A percentile compares a stretch with the other conserved stretches of the same genome.
Conservation (phyloP, 1,140 invertebrate species). For the Drosophila busckii region DNA sequence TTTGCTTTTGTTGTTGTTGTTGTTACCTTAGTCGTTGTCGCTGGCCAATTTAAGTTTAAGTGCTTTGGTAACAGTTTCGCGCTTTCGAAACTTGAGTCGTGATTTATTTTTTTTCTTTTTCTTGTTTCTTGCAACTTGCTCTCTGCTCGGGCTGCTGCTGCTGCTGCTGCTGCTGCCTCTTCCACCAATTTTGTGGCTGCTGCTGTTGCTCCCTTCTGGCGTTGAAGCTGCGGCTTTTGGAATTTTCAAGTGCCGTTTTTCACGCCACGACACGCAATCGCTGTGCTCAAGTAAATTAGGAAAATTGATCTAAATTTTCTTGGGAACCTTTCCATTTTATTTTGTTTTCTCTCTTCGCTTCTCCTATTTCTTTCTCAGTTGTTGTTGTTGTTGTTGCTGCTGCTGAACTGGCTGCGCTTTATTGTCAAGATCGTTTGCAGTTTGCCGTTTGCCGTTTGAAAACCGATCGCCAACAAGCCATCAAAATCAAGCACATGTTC, state of each 20-base stretch:
- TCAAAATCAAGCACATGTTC: constrained; percentile 42
- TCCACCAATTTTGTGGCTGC: constrained; percentile 14
- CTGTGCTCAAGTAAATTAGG: constrained; percentile 71
- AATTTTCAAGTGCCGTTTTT: constrained; percentile 74
- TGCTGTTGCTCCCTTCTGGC: constrained; percentile 18
- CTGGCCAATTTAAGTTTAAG: constrained; percentile 77
- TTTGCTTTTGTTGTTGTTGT: constrained; percentile 21
- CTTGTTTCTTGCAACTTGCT: constrained; percentile 1
- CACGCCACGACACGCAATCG: constrained; percentile 75
- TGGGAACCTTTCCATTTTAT: constrained; percentile 67
- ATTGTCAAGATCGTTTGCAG: constrained; percentile 38
- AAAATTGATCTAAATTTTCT: constrained; percentile 78
- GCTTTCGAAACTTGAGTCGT: constrained; percentile 76
- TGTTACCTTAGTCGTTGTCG: constrained; percentile 50
- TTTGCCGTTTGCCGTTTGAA: constrained; percentile 1
- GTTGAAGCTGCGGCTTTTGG: constrained; percentile 9
- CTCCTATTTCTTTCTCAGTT: not conserved
- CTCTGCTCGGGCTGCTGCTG: not conserved
- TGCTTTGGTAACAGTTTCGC: constrained; percentile 77
- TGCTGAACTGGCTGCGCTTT: constrained; percentile 9
- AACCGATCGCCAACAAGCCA: not conserved
- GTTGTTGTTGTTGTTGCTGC: constrained; percentile 12
- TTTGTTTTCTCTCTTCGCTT: no score
- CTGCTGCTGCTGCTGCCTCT: not conserved
- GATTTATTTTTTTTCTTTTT: constrained; percentile 57